Base-by-base conservation (phyloP, 2,888 invertebrate species). In the Cremastinae sp. region DNA sequence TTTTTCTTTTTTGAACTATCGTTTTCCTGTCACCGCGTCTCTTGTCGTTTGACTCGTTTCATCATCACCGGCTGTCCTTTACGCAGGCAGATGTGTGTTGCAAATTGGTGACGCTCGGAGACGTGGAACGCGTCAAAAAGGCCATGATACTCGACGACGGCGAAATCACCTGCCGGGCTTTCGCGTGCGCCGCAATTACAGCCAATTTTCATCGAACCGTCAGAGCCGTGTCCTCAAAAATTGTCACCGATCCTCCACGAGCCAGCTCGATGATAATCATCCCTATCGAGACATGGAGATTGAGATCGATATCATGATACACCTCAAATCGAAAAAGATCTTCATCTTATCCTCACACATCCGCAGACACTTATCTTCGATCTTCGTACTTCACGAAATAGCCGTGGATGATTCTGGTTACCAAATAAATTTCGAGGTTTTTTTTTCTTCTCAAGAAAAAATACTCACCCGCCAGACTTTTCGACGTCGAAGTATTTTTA, bases 11-110 rank as follows among this genome's bases (percentile, higher is more conserved):
- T 16, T 2, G 10, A 10, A 10, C 14, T 12, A 5, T 14, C 39
- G n/a, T 22, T 43, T 41, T 39, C 22, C 43, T 66, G 51, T 47
- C 28, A 56, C 58, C 59, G 58, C 45, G 64, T 18, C 64, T 43
- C 43, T 58, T 86, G 86, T 88, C 86, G 82, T 86, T 16, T 2
- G 9, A 56, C 55, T 37, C 37, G 45, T 86, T 87, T 85, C 85
- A 86, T 87, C 87, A 86, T 85, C 84, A 84, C 83, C 87, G 84
- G 85, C 86, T 85, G 87, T 86, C 85, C 84, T 84, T 82, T 79
- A 43, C 65, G 61, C 65, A 77, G 84, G 88, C 88, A 88, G 88
- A 88, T 88, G 88, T 84, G 78, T 81, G 47, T 81, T 82, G 82
- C 83, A 88, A 88, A 88, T 88, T 88, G 88, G 74, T 65, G 76